Percentiles rank a stretch among this genome's conserved stretches.
Evolutionary conservation across 2,888 invertebrate species (phyloP).

Genomic region (Notodonta ziczac): DNA sequence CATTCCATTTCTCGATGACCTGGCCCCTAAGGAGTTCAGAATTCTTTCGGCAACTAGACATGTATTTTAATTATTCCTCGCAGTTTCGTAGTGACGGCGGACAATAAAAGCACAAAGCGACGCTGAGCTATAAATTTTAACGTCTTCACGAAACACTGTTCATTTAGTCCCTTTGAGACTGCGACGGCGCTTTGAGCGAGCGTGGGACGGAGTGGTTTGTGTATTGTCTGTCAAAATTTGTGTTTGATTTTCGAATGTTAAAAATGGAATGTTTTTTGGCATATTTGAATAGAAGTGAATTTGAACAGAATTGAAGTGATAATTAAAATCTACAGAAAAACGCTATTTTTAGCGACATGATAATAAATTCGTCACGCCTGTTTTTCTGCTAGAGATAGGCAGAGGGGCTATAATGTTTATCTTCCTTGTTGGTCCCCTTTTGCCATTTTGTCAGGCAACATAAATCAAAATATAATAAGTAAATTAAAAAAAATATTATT

Average conservation of each 20-base stretch:
- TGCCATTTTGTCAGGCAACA: no score
- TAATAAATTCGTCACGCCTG: no score
- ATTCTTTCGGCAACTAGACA: slow-evolving; percentile 34
- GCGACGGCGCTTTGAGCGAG: slow-evolving; percentile 17
- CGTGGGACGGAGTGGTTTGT: slow-evolving; percentile 14
- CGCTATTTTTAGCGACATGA: no score
- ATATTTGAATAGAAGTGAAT: no score
- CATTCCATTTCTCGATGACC: no score
- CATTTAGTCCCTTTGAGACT: slow-evolving; percentile 62
- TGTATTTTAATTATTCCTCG: slow-evolving; percentile 47
- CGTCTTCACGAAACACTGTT: slow-evolving; percentile 69
- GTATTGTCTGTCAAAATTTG: slow-evolving; percentile 26
- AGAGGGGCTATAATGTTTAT: no score
- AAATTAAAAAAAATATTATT: no score
- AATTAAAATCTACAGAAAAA: no score
- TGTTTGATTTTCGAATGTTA: slow-evolving; percentile 9
- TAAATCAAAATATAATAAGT: no score
- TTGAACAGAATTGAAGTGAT: no score
- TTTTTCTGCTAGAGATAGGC: no score
- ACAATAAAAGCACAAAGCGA: slow-evolving; percentile 72
- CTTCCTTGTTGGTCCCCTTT: no score
- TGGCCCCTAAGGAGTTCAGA: slow-evolving; percentile 32
- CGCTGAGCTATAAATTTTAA: slow-evolving; percentile 71
- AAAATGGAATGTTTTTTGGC: background rate
- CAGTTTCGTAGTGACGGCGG: slow-evolving; percentile 38